Conservation (phyloP, 2,888 invertebrate genomes). For the Leptopilina syphax region DNA sequence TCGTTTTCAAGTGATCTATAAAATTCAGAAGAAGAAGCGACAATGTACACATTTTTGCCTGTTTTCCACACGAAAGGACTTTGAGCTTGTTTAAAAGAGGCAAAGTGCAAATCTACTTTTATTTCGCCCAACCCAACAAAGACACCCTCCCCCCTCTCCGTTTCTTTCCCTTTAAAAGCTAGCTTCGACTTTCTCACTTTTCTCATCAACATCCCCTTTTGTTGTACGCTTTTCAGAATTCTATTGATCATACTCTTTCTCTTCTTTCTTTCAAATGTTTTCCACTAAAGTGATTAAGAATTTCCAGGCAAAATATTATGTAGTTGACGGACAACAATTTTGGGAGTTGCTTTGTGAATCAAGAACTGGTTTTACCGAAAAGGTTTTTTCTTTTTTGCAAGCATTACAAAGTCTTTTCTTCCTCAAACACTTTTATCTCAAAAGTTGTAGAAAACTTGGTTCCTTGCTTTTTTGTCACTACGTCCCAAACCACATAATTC, state of each 20-base stretch:
- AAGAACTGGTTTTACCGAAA: neutral
- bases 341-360: too few relatives aligned
- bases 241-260: neutral
- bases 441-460: neutral
- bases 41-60: conserved; percentile 46
- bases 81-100: conserved; percentile 23
- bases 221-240: neutral
- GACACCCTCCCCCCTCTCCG: neutral
- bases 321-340: neutral
- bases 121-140: conserved; percentile 10
- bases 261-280: neutral
- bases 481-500: too few relatives aligned
- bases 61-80: conserved; percentile 51
- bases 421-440: neutral
- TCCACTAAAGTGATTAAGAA: neutral
- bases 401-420: too few relatives aligned
- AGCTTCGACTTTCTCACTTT: conserved; percentile 27
- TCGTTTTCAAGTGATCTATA: conserved; percentile 43
- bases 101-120: conserved; percentile 28
- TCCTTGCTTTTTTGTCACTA: neutral
- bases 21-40: conserved; percentile 46
- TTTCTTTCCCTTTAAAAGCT: neutral
- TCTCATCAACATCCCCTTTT: conserved; percentile 6
- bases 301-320: neutral
- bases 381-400: too few relatives aligned